Evolutionary conservation across 1,140 invertebrate genomes (phyloP), one percentile per base, ranked within the genome.

Genomic region (Mactra quadrangularis): DNA sequence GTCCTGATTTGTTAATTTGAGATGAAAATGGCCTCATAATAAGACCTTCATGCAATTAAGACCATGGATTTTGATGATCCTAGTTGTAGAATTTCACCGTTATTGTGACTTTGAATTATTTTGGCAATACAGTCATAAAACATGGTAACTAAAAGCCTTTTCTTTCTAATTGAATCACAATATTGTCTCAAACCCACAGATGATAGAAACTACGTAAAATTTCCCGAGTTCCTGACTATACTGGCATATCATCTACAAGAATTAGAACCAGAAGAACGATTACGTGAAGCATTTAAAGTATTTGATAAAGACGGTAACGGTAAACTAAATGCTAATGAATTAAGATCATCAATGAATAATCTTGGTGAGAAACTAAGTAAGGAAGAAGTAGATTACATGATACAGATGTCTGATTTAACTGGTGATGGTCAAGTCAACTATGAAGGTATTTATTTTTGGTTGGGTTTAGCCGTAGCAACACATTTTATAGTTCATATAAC

Each of bases 301-400:
- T 82, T 82, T 38, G 79, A 82, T 35, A 62, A 74, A 33, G 79
- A 82, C 50, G 79, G 79, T 22, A 82, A 72, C 25, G 68, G 68
- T 47, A 50, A 52, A 33, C 38, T 71, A 4, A 71, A 35, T 29
- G 55, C 66, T 19, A 33, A 35, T 6, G 64, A 68, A 38, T 41
- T 82, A 25, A 59, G 50, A 38, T n/a, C 41, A 15, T n/a, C 71
- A 25, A 82, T 82, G 79, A 60, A 29, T 3, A 74, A 55, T 13
- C 68, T 82, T 6, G 79, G 79, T 2, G 79, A 72, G 25, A 57
- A 27, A 52, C 22, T 82, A 1, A 72, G 29, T 38, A 53, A 82
- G 11, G 68, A 71, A 17, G 79, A 82, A 9, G 45, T 82, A 7
- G 79, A 82, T 15, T 74, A 60, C 55, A 82, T 82, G 79, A 53